Base-by-base conservation (phyloP, 2,888 invertebrate species). In the Mesodorylaimus sp. region DNA sequence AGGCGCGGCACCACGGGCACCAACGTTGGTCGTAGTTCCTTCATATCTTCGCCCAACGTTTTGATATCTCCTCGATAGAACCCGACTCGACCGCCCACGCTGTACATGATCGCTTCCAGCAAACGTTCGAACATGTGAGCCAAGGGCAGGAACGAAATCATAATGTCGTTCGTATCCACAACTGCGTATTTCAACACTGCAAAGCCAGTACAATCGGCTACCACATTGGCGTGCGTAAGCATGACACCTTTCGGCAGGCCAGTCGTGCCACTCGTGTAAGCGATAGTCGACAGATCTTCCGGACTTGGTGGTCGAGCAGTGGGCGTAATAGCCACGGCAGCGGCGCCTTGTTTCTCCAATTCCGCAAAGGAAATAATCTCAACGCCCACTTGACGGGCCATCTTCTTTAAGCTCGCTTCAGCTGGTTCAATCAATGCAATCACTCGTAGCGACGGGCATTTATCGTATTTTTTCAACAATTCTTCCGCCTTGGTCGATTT, bases 171-270 rank as follows among this genome's bases (percentile, higher is more conserved):
- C 54, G 78, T 76, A 51, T 44, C 54, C 26, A 29, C 26, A 26
- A 36, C 24, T 5, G 10, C 21, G 26, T 53, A 25, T 37, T 36
- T 29, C 10, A 46, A 28, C 32, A n/a, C 29, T 19, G 24, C 25
- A 37, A 88, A 85, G 41, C 86, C 80, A 68, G 83, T 81, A 59
- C 88, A 78, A 2, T 83, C 83, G 2, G 88, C 81, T 51, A 93
- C 80, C 25, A 88, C 80, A 68, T 93, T 93, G 66, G 82, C 83
- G 68, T 97, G 95, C 1, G 88, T 86, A 61, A 97, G 70, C 86
- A 95, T 88, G 27, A 87, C 89, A 47, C 95, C 95, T 71, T 95
- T 89, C 1, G 93, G 91, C 72, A 83, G 82, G 2, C 91, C 91
- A 16, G 87, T 88, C 10, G 88, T 88, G 19, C 53, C 53, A 36